Conservation (phyloP, 2,797 vertebrate genomes). For the Acomys russatus region DNA sequence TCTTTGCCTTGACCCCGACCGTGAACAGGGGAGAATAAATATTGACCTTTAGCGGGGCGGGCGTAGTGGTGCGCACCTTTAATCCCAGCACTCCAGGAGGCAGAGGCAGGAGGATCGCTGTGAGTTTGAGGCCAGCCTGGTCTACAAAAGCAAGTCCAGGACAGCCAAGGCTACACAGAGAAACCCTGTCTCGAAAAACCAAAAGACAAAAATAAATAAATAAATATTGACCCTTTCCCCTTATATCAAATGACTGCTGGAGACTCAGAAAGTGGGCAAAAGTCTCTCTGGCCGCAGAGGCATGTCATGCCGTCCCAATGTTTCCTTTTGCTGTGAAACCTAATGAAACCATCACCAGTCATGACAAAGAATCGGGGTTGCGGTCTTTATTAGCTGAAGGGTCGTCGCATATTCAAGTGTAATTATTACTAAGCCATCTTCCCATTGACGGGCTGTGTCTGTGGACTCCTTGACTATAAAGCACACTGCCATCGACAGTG, state of each 20-base stretch:
- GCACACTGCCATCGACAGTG: not conserved
- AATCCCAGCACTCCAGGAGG: too few species aligned
- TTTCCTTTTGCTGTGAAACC: not conserved
- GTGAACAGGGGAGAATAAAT: not conserved
- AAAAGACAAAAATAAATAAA: too few species aligned
- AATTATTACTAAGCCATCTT: not conserved
- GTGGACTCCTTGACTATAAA: not conserved
- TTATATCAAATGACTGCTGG: not conserved
- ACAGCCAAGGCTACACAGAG: too few species aligned
- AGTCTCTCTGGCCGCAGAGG: not conserved
- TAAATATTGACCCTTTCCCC: not conserved
- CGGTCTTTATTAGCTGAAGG: not conserved
- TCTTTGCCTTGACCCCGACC: not conserved
- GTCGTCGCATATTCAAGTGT: not conserved
- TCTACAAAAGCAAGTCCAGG: too few species aligned
- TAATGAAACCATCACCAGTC: not conserved
- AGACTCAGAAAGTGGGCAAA: not conserved
- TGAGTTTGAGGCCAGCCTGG: too few species aligned
- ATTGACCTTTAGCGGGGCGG: not conserved
- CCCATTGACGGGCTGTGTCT: not conserved
- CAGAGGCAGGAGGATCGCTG: too few species aligned
- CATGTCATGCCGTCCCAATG: rapidly evolving
- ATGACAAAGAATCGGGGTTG: not conserved
- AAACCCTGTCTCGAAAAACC: too few species aligned
- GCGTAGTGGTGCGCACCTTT: too few species aligned